Conservation (phyloP, 2,888 invertebrate genomes). For the Zonitis immaculata region DNA sequence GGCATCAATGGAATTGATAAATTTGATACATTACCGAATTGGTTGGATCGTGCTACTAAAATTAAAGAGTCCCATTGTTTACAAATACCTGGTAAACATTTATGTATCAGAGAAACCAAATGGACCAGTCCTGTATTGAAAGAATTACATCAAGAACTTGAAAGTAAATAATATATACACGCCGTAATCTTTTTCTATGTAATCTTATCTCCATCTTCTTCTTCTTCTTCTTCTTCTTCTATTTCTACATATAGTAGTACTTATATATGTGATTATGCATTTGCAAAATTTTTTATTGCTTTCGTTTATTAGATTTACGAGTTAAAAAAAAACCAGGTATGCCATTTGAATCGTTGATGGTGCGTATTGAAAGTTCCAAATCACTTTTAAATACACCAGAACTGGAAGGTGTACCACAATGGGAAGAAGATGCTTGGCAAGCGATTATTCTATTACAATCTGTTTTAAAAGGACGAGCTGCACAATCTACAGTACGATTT, state of each 20-base stretch:
- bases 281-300: background rate
- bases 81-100: slow-evolving; percentile 43
- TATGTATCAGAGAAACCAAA: slow-evolving; percentile 60
- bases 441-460: slow-evolving; percentile 61
- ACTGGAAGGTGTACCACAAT: slow-evolving; percentile 36
- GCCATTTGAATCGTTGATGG: background rate
- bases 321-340: slow-evolving; percentile 23
- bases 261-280: background rate
- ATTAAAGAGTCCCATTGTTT: slow-evolving; percentile 50
- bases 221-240: background rate
- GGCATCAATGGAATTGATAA: slow-evolving; percentile 29
- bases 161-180: slow-evolving; percentile 49
- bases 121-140: slow-evolving; percentile 62
- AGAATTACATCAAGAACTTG: slow-evolving; percentile 57
- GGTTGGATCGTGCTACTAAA: slow-evolving; percentile 47
- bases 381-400: slow-evolving; percentile 35
- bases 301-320: slow-evolving; percentile 21
- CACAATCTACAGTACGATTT: slow-evolving; percentile 61
- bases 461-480: slow-evolving; percentile 64
- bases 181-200: background rate
- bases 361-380: background rate
- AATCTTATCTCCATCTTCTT: too few relatives aligned
- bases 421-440: slow-evolving; percentile 51
- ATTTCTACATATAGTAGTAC: background rate
- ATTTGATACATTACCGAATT: slow-evolving; percentile 51